Evolutionary conservation across 2,797 vertebrate genomes (phyloP).

Genomic region (Chromobotia macracanthus): DNA sequence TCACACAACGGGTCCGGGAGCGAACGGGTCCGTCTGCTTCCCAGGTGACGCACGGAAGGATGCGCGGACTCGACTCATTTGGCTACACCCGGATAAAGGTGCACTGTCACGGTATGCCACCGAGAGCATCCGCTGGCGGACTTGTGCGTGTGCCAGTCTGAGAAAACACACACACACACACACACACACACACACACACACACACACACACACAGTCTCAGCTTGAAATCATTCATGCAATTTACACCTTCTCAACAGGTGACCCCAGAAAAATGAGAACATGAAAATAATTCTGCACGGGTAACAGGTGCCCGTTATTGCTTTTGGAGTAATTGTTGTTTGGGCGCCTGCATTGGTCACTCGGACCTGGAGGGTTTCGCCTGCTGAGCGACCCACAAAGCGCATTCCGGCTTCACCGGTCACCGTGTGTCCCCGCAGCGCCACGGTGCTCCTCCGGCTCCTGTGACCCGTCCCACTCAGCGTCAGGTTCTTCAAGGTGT

Average conservation of each 20-base stretch:
- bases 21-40: constrained; percentile 20
- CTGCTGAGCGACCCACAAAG: no score
- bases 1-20: constrained; percentile 30
- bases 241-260: constrained; percentile 27
- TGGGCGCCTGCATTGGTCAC: no score
- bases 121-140: constrained; percentile 24
- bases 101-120: constrained; percentile 38
- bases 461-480: constrained; percentile 25
- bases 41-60: constrained; percentile 5
- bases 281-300: not conserved
- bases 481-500: constrained; percentile 4
- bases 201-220: constrained; percentile 45
- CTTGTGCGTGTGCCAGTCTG: constrained; percentile 20
- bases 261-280: not conserved
- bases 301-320: constrained; percentile 4
- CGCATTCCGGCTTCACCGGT: not conserved
- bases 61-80: not conserved
- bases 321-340: no score
- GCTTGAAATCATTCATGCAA: constrained; percentile 7
- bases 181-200: not conserved
- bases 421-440: not conserved
- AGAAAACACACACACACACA: not conserved
- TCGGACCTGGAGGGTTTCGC: no score
- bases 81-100: constrained; percentile 19
- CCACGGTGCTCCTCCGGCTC: constrained; percentile 6